A percentile compares a stretch with the other conserved stretches of the same genome.
These are phyloP conservation scores for Cavia porcellus DNA, from an alignment of 2,113 vertebrate genomes.

Conservation along the genomic window DNA sequence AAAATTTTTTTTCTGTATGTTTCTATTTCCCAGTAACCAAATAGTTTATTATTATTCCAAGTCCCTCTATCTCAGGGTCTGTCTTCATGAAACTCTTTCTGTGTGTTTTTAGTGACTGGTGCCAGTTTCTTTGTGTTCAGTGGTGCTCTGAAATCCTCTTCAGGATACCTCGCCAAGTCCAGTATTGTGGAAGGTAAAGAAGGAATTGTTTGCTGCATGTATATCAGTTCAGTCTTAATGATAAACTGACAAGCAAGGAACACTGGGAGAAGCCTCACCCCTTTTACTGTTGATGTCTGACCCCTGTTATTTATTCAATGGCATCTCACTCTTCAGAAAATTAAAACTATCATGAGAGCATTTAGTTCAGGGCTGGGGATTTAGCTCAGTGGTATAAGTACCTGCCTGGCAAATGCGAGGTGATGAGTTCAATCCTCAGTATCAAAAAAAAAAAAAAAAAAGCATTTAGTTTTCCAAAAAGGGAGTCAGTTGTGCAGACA, in stretches of 20 bases:
- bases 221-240: not conserved
- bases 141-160: slow-evolving; percentile 97
- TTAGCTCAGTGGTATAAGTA: too few species aligned
- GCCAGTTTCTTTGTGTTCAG: slow-evolving; percentile 99
- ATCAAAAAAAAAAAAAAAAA: too few species aligned
- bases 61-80: not conserved
- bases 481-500: not conserved
- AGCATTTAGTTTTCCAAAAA: slow-evolving; percentile 5
- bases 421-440: too few species aligned
- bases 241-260: slow-evolving; percentile 7
- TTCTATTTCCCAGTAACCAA: not conserved
- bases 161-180: slow-evolving; percentile 97
- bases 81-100: slow-evolving; percentile 70
- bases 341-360: slow-evolving; percentile 29
- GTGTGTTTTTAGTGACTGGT: slow-evolving; percentile 94
- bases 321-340: not conserved
- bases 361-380: too few species aligned
- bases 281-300: slow-evolving; percentile 10
- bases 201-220: slow-evolving; percentile 36
- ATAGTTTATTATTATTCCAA: slow-evolving; percentile 27
- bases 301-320: slow-evolving; percentile 5
- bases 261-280: not conserved
- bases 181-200: slow-evolving; percentile 99
- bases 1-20: not conserved
- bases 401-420: too few species aligned